These are phyloP conservation scores for Enteromius anoplus DNA, from an alignment of 2,797 vertebrate genomes.

Conservation along the genomic window DNA sequence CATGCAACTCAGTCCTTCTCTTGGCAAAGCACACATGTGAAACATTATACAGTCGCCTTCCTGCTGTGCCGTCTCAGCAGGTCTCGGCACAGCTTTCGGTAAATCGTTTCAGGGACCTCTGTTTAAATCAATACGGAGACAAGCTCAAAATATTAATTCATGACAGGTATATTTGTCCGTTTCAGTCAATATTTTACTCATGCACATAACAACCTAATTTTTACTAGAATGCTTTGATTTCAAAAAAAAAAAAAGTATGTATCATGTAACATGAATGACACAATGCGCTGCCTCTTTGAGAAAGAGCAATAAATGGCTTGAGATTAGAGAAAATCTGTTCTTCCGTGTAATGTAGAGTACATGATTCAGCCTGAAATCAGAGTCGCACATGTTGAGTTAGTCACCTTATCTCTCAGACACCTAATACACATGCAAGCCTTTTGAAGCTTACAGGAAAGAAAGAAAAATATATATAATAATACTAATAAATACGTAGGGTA, in stretches of 20 bases:
- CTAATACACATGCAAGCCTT: conserved; percentile 29
- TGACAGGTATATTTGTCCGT: conserved; percentile 28
- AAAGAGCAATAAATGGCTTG: conserved; percentile 26
- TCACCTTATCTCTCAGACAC: conserved; percentile 40
- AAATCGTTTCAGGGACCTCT: conserved; percentile 67
- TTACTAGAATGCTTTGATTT: conserved; percentile 13
- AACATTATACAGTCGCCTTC: conserved; percentile 66
- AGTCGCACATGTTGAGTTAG: conserved; percentile 14
- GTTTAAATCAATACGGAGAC: conserved; percentile 67
- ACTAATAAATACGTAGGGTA: conserved; percentile 37
- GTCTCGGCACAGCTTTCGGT: conserved; percentile 63
- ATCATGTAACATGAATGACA: conserved; percentile 37
- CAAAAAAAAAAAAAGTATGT: conserved; percentile 35
- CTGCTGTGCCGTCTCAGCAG: conserved; percentile 66
- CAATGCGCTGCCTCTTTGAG: conserved; percentile 33
- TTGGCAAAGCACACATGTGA: conserved; percentile 62
- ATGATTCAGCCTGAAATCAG: conserved; percentile 22
- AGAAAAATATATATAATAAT: not conserved
- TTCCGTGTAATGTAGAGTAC: conserved; percentile 12
- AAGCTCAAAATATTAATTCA: conserved; percentile 6
- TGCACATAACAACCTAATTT: not conserved
- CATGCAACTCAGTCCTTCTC: conserved; percentile 56
- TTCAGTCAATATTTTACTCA: conserved; percentile 25
- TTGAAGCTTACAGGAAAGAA: conserved; percentile 36
- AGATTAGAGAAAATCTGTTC: conserved; percentile 31